Percentiles rank a stretch among this genome's conserved stretches.
Evolutionary conservation across 2,888 invertebrate species (phyloP).

Genomic region (Eupithecia tripunctaria): DNA sequence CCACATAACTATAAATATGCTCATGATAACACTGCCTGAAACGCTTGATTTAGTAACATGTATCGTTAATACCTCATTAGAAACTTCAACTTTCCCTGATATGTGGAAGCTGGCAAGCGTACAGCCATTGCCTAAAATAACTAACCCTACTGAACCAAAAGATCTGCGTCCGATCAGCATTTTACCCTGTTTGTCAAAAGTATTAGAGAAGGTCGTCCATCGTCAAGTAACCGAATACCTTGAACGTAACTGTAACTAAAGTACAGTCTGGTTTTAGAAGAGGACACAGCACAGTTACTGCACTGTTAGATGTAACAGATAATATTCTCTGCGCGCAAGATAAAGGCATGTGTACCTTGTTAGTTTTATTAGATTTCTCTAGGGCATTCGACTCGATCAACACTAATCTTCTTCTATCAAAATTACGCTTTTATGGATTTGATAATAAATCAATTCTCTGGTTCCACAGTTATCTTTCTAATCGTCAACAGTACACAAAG

Average conservation of each 20-base stretch:
- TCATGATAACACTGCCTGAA: background rate
- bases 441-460: too few species aligned
- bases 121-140: constrained; percentile 11
- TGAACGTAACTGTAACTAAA: background rate
- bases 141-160: constrained; percentile 23
- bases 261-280: too few species aligned
- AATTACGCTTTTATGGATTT: too few species aligned
- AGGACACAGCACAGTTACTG: too few species aligned
- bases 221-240: constrained; percentile 13
- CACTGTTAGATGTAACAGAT: too few species aligned
- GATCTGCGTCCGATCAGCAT: constrained; percentile 37
- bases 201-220: constrained; percentile 27
- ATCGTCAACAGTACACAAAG: background rate
- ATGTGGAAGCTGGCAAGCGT: constrained; percentile 13
- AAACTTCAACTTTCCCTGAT: background rate
- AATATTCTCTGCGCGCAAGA: too few species aligned
- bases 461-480: background rate
- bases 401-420: too few species aligned
- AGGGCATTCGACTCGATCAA: too few species aligned
- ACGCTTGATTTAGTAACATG: background rate
- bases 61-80: background rate
- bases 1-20: background rate
- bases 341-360: too few species aligned
- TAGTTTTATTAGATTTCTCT: too few species aligned
- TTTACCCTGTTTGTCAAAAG: constrained; percentile 23